Evolutionary conservation across 1,140 invertebrate genomes (phyloP).

Genomic region (Listronotus bonariensis): DNA sequence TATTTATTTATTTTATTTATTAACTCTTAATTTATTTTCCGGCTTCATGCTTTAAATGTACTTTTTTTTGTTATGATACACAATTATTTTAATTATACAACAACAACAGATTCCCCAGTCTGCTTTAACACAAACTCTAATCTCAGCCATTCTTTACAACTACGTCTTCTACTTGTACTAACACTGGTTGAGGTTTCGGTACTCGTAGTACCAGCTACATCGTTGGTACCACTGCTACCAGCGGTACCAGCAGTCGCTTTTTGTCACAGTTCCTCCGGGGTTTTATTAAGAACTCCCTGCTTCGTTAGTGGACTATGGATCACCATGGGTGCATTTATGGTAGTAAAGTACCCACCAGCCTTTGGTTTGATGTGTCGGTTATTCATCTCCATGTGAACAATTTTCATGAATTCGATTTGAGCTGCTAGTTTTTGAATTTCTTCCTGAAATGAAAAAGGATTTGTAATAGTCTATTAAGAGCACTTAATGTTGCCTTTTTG

Average conservation of each 20-base stretch:
- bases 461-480: too few species aligned
- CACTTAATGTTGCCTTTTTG: too few species aligned
- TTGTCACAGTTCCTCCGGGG: slow-evolving; percentile 49
- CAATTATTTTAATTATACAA: slow-evolving; percentile 9
- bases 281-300: slow-evolving; percentile 52
- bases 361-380: slow-evolving; percentile 86
- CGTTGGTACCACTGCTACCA: not conserved
- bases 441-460: slow-evolving; percentile 62
- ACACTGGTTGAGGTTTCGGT: slow-evolving; percentile 3
- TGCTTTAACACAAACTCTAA: slow-evolving; percentile 33
- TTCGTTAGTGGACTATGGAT: slow-evolving; percentile 58
- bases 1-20: too few species aligned
- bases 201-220: not conserved
- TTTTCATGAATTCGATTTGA: slow-evolving; percentile 92
- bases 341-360: slow-evolving; percentile 76
- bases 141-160: slow-evolving; percentile 35
- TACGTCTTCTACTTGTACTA: slow-evolving; percentile 18
- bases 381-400: slow-evolving; percentile 90
- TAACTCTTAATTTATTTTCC: too few species aligned
- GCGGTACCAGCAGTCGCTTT: not conserved
- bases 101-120: slow-evolving; percentile 33
- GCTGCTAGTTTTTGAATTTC: slow-evolving; percentile 88
- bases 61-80: too few species aligned
- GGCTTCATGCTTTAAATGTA: too few species aligned
- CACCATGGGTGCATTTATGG: slow-evolving; percentile 56